These are phyloP conservation scores for Gorsachius goisagi DNA, from an alignment of 2,113 vertebrate species.

Conservation along the genomic window DNA sequence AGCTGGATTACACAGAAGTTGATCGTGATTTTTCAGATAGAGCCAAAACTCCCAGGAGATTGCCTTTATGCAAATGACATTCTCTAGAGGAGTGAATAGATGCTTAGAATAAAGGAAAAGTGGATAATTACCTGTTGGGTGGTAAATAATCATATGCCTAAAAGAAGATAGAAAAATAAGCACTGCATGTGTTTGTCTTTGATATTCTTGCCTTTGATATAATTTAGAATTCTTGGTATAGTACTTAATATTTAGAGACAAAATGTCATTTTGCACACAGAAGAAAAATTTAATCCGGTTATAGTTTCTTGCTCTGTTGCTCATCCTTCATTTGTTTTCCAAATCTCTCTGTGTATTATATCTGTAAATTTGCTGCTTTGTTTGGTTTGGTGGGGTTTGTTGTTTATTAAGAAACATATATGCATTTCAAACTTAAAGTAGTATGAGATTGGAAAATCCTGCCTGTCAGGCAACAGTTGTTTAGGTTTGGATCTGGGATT, in stretches of 20 bases:
- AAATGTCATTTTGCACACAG: slow-evolving; percentile 15
- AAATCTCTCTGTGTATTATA: not conserved
- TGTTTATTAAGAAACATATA: not conserved
- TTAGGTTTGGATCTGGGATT: not conserved
- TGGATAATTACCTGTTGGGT: slow-evolving; percentile 69
- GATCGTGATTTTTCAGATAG: slow-evolving; percentile 56
- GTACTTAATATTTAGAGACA: slow-evolving; percentile 9
- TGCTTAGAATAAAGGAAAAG: slow-evolving; percentile 61
- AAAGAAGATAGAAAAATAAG: slow-evolving; percentile 55
- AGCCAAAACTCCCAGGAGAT: slow-evolving; percentile 48
- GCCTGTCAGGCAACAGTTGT: not conserved
- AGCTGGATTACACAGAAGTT: slow-evolving; percentile 67
- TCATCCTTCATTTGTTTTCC: slow-evolving; percentile 3
- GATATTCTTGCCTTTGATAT: slow-evolving; percentile 18
- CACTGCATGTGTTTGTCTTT: slow-evolving; percentile 26
- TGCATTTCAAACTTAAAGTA: not conserved
- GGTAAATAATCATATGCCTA: slow-evolving; percentile 60
- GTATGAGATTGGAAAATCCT: not conserved
- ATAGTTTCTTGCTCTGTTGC: not conserved
- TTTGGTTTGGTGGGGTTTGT: not conserved
- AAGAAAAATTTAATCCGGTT: not conserved
- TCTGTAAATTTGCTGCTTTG: not conserved
- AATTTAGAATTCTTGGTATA: slow-evolving; percentile 29
- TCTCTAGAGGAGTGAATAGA: slow-evolving; percentile 29
- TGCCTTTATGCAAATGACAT: slow-evolving; percentile 57